Conservation (phyloP, 2,888 invertebrate genomes). For the Drosophila bunnanda region DNA sequence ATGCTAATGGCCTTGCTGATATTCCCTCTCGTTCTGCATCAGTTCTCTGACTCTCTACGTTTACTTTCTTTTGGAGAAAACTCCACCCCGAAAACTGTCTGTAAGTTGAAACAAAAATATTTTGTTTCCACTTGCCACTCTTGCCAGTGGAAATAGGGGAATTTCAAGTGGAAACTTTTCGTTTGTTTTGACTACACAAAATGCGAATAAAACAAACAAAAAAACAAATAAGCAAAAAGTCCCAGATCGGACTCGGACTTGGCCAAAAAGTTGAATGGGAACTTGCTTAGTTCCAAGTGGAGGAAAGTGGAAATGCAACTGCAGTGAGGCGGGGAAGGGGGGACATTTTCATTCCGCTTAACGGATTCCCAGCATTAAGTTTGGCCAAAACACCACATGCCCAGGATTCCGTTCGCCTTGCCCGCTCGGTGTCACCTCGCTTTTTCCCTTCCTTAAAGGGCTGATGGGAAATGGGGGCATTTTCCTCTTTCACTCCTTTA, state of each 20-base stretch:
- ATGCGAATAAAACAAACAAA: slow-evolving; percentile 13
- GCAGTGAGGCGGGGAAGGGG: slow-evolving; percentile 22
- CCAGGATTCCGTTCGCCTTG: not conserved
- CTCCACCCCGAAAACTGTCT: not conserved
- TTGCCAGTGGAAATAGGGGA: slow-evolving; percentile 17
- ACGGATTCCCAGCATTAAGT: slow-evolving; percentile 41
- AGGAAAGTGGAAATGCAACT: slow-evolving; percentile 18
- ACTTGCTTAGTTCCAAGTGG: not conserved
- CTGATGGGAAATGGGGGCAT: not conserved
- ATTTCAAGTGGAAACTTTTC: slow-evolving; percentile 30
- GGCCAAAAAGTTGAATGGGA: slow-evolving; percentile 29
- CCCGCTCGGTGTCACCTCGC: not conserved
- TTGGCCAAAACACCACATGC: slow-evolving; percentile 27
- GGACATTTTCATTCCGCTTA: slow-evolving; percentile 51
- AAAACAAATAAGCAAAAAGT: not conserved
- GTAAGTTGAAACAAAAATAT: slow-evolving; percentile 12
- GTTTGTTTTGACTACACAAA: slow-evolving; percentile 39
- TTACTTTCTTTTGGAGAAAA: not conserved
- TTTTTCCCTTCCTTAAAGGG: not conserved
- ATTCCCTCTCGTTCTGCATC: not conserved
- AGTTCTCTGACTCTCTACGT: not conserved
- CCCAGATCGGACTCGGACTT: slow-evolving; percentile 10
- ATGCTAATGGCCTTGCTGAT: not conserved
- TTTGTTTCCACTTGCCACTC: slow-evolving; percentile 7
- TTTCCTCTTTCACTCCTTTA: slow-evolving; percentile 11